These are phyloP conservation scores for Leptinotarsa rubiginosa DNA, from an alignment of 2,888 invertebrate species.

Conservation along the genomic window DNA sequence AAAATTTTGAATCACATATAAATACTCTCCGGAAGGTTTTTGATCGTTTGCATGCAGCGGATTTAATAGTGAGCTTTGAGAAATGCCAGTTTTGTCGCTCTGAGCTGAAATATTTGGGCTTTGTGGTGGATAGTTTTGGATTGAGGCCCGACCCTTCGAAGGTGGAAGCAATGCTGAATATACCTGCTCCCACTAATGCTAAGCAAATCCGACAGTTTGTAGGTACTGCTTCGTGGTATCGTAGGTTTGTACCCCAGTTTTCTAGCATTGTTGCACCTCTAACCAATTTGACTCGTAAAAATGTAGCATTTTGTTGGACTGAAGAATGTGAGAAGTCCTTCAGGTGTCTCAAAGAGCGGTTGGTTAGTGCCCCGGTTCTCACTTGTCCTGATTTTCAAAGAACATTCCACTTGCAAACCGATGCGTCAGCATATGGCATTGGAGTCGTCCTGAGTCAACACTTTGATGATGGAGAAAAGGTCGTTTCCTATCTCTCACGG, in stretches of 20 bases:
- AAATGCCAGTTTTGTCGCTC: constrained; percentile 25
- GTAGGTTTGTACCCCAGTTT: constrained; percentile 28
- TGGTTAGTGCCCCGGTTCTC: too few relatives aligned
- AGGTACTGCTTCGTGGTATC: constrained; percentile 30
- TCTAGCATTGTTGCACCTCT: constrained; percentile 3
- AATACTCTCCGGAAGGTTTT: constrained; percentile 30
- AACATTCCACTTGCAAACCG: too few relatives aligned
- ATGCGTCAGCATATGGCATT: too few relatives aligned
- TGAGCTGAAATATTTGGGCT: constrained; percentile 30
- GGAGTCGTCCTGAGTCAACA: too few relatives aligned
- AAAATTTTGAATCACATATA: too few relatives aligned
- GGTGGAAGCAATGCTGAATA: constrained; percentile 28
- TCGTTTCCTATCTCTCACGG: neutral
- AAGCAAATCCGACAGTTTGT: constrained; percentile 23
- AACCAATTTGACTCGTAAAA: neutral
- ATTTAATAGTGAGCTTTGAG: constrained; percentile 44
- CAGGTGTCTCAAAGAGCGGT: too few relatives aligned
- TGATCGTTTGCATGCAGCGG: constrained; percentile 34
- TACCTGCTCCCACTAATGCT: constrained; percentile 10
- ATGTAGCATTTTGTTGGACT: too few relatives aligned
- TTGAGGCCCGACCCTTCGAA: constrained; percentile 30
- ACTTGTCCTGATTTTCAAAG: too few relatives aligned
- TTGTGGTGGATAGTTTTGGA: constrained; percentile 33
- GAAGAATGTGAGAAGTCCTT: too few relatives aligned
- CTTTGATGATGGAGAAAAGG: too few relatives aligned